Base-by-base conservation (phyloP, 2,888 invertebrate genomes). In the Tridacna gigas region DNA sequence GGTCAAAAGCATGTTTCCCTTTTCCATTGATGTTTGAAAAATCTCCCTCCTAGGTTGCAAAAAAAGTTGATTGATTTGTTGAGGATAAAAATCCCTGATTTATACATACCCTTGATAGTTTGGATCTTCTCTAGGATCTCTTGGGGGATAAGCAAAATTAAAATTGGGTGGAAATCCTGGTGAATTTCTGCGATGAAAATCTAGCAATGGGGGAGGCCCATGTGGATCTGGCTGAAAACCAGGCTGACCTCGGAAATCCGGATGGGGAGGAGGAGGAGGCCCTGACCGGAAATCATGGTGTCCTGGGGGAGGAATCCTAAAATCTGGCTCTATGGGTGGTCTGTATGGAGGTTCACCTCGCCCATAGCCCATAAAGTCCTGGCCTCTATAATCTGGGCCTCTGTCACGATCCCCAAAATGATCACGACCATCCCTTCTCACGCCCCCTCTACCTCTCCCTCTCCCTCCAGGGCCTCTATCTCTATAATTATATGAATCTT, bases 91-190 rank as follows among this genome's bases (percentile, higher is more conserved):
- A 37, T 37, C 3, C 37, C 7, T 4, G 37, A 37, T 7, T 37
- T 37, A 37, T n/a, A 69, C 73, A 48, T 77, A 83, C 84, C 85
- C 83, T 82, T 63, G 84, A 77, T 74, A 82, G 65, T 79, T 80
- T n/a, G 84, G 83, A 77, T 86, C 83, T 63, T 79, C 83, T 71
- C 76, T 78, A 22, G 81, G 85, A 60, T 83, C 83, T 66, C 78
- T 82, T 47, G 80, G 81, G 47, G 77, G 85, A 79, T 80, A 75
- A 13, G 71, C 18, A 47, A 71, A 71, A 25, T 71, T 71, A n/a
- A 22, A 71, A 51, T 71, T 71, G 22, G 51, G 20, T 15, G 56
- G 69, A 37, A 74, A 77, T 13, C 84, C 86, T 69, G 82, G 82
- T 51, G 65, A 79, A 47, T 56, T 76, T 69, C 73, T 77, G 61